Evolutionary conservation across 2,888 invertebrate genomes (phyloP).

Genomic region (Epistrophe grossulariae): DNA sequence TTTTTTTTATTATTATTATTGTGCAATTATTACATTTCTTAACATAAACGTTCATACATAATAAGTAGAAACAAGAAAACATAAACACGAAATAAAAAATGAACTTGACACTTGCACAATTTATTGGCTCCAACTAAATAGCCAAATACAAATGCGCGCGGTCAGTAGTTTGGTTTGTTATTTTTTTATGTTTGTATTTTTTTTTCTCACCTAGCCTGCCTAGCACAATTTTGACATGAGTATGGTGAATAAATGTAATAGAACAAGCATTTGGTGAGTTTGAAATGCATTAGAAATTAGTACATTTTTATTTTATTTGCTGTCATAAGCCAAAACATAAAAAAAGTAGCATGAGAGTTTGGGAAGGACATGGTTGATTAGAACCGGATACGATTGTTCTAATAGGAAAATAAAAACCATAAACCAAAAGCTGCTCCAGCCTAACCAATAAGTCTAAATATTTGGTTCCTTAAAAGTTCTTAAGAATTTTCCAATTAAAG

Average conservation of each 20-base stretch:
- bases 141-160: conserved; percentile 58
- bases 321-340: conserved; percentile 26
- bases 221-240: conserved; percentile 37
- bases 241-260: conserved; percentile 54
- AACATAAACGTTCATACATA: not conserved
- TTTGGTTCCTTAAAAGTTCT: too few relatives aligned
- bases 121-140: not conserved
- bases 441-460: too few relatives aligned
- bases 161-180: conserved; percentile 27
- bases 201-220: not conserved
- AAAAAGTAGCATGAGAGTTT: not conserved
- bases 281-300: conserved; percentile 39
- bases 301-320: conserved; percentile 29
- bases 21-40: conserved; percentile 25
- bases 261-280: conserved; percentile 61
- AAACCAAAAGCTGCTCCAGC: too few relatives aligned
- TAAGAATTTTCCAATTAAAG: too few relatives aligned
- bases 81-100: conserved; percentile 52
- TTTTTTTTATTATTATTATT: not conserved
- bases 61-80: conserved; percentile 44
- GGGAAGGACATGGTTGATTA: not conserved
- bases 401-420: not conserved
- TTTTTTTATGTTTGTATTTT: conserved; percentile 31
- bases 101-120: conserved; percentile 41
- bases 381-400: not conserved